Percentiles rank a stretch among this genome's conserved stretches.
These are phyloP conservation scores for Megalops atlanticus DNA, from an alignment of 2,113 vertebrate genomes.

Conservation along the genomic window DNA sequence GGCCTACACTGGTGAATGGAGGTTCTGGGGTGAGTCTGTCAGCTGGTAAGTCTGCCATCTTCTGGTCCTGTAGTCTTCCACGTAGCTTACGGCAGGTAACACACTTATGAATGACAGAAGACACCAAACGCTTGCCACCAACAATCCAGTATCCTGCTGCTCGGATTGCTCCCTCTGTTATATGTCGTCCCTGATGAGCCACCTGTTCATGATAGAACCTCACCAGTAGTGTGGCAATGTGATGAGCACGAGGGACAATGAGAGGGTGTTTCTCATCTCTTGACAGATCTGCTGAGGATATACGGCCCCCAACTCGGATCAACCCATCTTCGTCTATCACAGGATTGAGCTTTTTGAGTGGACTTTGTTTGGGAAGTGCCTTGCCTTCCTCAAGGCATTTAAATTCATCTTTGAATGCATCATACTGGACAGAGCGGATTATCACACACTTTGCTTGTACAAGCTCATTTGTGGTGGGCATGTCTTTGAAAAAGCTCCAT, in stretches of 20 bases:
- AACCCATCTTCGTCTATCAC: background rate
- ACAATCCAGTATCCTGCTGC: conserved; percentile 12
- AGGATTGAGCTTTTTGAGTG: conserved; percentile 30
- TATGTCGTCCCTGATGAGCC: conserved; percentile 24
- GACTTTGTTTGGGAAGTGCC: background rate
- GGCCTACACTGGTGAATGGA: conserved; percentile 28
- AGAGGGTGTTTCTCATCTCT: conserved; percentile 16
- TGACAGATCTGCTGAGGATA: background rate
- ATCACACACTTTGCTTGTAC: conserved; percentile 26
- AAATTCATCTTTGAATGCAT: background rate
- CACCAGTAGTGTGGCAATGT: conserved; percentile 25
- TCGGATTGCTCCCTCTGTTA: conserved; percentile 16
- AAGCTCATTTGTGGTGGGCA: background rate
- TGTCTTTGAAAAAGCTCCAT: conserved; percentile 26
- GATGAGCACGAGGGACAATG: background rate
- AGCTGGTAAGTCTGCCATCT: conserved; percentile 34
- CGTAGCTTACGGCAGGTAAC: conserved; percentile 12
- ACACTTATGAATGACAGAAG: background rate
- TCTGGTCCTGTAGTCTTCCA: conserved; percentile 1
- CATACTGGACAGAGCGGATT: conserved; percentile 10
- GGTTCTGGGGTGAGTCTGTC: conserved; percentile 33
- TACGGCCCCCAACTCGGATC: conserved; percentile 13
- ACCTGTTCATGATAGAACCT: conserved; percentile 13
- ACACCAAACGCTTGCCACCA: conserved; percentile 9
- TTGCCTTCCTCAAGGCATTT: background rate